phyloP scores from a whole-genome alignment of 2,797 vertebrate genomes.

The Peromyscus melanophrys region DNA sequence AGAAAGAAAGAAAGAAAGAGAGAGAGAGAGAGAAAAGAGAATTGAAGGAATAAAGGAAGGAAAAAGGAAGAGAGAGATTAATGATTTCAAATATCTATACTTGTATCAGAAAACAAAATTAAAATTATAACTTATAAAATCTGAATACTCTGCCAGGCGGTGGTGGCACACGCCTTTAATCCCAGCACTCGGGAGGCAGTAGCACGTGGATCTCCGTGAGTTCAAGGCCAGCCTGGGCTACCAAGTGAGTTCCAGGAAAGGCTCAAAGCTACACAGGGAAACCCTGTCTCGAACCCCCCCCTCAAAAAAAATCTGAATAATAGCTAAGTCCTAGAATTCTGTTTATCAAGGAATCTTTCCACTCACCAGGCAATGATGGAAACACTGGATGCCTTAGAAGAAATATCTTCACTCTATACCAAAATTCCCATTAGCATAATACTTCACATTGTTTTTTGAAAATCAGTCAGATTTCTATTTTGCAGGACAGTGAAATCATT shows the following conservation, averaged over 20 bases:
- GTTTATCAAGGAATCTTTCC: not conserved
- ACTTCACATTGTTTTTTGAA: not conserved
- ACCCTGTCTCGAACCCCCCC: too few species aligned
- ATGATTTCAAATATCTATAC: not conserved
- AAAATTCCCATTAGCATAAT: not conserved
- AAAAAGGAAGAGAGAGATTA: not conserved
- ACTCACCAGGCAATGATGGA: not conserved
- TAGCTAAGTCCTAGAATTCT: not conserved
- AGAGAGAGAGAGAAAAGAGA: not conserved
- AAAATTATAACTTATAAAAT: conserved; percentile 47
- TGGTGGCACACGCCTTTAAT: too few species aligned
- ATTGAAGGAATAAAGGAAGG: not conserved
- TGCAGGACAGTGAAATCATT: not conserved
- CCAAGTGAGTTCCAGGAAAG: too few species aligned
- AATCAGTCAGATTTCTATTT: not conserved
- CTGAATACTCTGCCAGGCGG: too few species aligned
- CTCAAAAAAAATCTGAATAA: not conserved
- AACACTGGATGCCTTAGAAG: not conserved
- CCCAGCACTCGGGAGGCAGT: too few species aligned
- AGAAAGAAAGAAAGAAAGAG: too few species aligned
- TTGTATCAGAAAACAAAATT: not conserved
- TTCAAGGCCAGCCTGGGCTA: too few species aligned
- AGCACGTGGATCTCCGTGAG: too few species aligned
- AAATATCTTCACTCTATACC: not conserved
- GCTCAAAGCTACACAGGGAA: too few species aligned